phyloP scores from a whole-genome alignment of 2,888 invertebrate genomes.

The Lampropteryx suffumata region DNA sequence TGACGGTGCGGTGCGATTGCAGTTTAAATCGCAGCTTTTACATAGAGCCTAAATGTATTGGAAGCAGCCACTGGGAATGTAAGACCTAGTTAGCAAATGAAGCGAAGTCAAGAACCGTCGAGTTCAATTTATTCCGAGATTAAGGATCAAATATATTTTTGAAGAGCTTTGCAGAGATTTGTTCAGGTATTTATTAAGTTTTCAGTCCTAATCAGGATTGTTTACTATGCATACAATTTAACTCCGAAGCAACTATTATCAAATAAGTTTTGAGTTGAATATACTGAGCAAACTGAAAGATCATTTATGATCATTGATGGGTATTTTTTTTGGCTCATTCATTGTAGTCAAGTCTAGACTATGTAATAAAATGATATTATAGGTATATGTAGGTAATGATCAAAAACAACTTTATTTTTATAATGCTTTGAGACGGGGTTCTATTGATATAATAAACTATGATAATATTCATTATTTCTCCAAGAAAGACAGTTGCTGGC shows the following conservation, averaged over 20 bases:
- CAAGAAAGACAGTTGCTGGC: constrained; percentile 28
- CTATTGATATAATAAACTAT: too few species aligned
- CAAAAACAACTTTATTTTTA: too few species aligned
- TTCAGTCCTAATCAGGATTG: too few species aligned
- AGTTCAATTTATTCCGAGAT: constrained; percentile 49
- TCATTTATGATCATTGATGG: not conserved
- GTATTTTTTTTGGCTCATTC: not conserved
- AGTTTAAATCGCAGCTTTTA: not conserved
- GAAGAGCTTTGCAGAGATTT: too few species aligned
- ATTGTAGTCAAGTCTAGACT: not conserved
- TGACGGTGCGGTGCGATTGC: too few species aligned
- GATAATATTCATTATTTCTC: not conserved
- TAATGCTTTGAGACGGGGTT: too few species aligned
- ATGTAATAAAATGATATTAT: not conserved
- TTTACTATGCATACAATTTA: too few species aligned
- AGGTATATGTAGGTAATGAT: too few species aligned
- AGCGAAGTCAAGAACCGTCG: constrained; percentile 41
- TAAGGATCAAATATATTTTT: not conserved
- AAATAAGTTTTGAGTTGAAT: too few species aligned
- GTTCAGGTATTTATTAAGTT: too few species aligned
- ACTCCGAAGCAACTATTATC: too few species aligned
- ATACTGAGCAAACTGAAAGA: not conserved
- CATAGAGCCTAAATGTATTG: constrained; percentile 3
- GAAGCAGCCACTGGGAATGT: constrained; percentile 4
- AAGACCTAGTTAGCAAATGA: constrained; percentile 57